Evolutionary conservation across 2,797 vertebrate genomes (phyloP).

Genomic region (Crocodylus rhombifer): DNA sequence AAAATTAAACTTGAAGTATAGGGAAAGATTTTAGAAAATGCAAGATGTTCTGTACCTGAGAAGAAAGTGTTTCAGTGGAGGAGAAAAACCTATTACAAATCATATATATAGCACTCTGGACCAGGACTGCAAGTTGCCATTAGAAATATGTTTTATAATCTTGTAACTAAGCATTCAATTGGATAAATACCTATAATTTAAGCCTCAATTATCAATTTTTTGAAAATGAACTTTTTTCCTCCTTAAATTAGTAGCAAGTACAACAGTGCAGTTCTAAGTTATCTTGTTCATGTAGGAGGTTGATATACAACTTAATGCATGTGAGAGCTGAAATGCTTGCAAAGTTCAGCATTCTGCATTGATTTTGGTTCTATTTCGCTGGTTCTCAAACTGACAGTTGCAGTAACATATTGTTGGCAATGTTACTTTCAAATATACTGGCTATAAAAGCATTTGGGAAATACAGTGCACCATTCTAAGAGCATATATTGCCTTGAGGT

Average conservation of each 20-base stretch:
- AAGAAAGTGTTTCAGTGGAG: not conserved
- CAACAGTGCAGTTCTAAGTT: not conserved
- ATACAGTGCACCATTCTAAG: not conserved
- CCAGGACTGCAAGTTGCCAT: not conserved
- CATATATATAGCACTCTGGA: not conserved
- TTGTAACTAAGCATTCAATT: not conserved
- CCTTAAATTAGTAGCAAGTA: not conserved
- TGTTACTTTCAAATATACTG: not conserved
- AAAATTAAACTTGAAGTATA: constrained; percentile 16
- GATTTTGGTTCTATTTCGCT: rapidly evolving
- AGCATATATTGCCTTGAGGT: not conserved
- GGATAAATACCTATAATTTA: not conserved
- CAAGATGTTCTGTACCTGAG: not conserved
- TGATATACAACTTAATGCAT: not conserved
- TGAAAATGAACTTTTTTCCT: not conserved
- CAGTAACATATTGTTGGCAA: not conserved
- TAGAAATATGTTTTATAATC: not conserved
- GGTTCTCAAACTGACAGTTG: not conserved
- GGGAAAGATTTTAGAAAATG: not conserved
- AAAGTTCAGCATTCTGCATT: not conserved
- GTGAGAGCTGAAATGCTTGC: not conserved
- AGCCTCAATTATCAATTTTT: not conserved
- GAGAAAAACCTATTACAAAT: not conserved
- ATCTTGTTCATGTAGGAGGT: not conserved
- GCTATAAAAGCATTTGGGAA: not conserved